Evolutionary conservation across 1,140 invertebrate genomes (phyloP).

Genomic region (Periplaneta americana): DNA sequence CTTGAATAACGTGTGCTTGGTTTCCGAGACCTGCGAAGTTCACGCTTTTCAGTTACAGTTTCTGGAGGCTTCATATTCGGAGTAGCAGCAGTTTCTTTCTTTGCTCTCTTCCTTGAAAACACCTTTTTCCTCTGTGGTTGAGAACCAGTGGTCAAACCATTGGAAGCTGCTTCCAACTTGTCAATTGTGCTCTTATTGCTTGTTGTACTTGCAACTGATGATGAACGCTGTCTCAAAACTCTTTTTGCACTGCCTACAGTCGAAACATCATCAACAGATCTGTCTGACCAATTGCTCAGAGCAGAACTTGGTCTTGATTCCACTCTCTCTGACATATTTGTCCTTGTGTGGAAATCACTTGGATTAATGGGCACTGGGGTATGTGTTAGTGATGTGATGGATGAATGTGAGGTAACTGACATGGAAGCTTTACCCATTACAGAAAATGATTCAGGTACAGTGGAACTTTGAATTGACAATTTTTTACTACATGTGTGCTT

Average conservation of each 20-base stretch:
- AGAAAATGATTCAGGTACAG: not conserved
- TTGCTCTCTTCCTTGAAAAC: not conserved
- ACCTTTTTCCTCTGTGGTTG: not conserved
- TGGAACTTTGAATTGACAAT: not conserved
- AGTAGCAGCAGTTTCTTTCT: not conserved
- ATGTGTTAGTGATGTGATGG: not conserved
- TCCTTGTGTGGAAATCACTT: not conserved
- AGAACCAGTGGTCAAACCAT: not conserved
- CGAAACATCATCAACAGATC: not conserved
- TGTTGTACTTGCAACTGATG: not conserved
- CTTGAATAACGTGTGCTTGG: not conserved
- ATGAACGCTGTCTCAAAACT: not conserved
- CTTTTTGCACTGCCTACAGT: not conserved
- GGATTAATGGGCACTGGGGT: not conserved
- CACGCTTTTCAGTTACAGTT: not conserved
- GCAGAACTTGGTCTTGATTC: not conserved
- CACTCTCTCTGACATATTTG: not conserved
- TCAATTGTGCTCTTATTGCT: conserved; percentile 17
- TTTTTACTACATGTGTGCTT: not conserved
- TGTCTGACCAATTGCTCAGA: not conserved
- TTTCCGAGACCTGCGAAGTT: not conserved
- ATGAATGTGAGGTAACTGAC: not conserved
- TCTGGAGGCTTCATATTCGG: not conserved
- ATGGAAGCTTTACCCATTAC: not conserved
- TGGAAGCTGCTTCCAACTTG: conserved; percentile 11